Percentiles rank a stretch among this genome's conserved stretches.
phyloP scores from a whole-genome alignment of 1,140 invertebrate genomes.

The Pseudomyrmex concolor region DNA sequence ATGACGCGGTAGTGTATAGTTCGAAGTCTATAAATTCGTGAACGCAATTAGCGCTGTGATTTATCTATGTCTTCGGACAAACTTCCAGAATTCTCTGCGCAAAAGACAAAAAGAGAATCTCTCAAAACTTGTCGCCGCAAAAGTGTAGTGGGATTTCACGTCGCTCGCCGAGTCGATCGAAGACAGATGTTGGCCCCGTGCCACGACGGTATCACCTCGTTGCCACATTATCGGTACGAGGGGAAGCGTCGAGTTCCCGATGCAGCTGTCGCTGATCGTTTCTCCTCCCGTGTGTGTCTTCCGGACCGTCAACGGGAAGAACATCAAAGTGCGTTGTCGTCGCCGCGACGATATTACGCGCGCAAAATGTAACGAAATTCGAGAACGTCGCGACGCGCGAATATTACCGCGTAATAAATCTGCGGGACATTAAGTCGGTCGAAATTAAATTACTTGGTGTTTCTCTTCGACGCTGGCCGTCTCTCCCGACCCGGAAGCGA shows the following conservation, averaged over 20 bases:
- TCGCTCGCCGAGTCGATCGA: conserved; percentile 14
- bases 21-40: background rate
- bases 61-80: background rate
- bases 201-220: conserved; percentile 34
- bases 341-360: background rate
- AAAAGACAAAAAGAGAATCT: background rate
- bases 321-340: background rate
- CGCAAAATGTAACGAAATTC: background rate
- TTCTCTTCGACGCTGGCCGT: background rate
- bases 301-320: background rate
- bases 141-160: background rate
- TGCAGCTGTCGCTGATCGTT: conserved; percentile 12
- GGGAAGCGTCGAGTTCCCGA: conserved; percentile 1
- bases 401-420: conserved; percentile 7
- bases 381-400: conserved; percentile 10
- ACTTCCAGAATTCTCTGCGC: background rate
- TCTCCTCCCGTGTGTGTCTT: background rate
- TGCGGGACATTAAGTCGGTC: conserved; percentile 17
- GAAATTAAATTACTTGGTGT: conserved; percentile 25
- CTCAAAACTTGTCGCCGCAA: background rate
- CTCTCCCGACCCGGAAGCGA: conserved; percentile 35
- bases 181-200: conserved; percentile 49
- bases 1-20: background rate
- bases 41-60: background rate
- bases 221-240: conserved; percentile 23